Conservation (phyloP, 2,888 invertebrate genomes). For the Plagiodera versicolora region DNA sequence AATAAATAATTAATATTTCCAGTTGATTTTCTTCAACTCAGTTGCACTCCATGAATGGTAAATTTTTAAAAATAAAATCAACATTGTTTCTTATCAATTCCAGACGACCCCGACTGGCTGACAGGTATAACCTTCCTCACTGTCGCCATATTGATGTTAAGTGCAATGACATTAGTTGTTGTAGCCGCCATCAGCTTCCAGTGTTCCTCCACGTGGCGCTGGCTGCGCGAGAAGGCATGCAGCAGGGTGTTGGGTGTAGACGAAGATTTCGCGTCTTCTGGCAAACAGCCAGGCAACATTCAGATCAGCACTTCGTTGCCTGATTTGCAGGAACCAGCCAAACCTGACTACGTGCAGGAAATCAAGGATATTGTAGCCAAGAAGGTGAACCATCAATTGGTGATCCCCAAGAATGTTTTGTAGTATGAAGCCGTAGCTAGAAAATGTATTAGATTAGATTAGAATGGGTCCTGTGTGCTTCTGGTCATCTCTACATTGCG, state of each 20-base stretch:
- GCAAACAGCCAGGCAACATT: conserved; percentile 68
- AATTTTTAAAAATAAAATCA: too few relatives aligned
- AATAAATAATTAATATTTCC: too few relatives aligned
- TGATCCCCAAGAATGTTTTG: too few relatives aligned
- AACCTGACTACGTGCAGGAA: conserved; percentile 73
- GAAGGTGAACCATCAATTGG: too few relatives aligned
- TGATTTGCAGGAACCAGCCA: conserved; percentile 69
- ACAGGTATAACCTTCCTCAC: conserved; percentile 49
- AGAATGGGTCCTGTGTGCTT: too few relatives aligned
- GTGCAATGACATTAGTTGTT: conserved; percentile 63
- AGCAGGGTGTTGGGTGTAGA: conserved; percentile 41
- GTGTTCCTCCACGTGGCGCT: conserved; percentile 73
- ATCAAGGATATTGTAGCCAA: conserved; percentile 68
- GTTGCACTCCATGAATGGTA: too few relatives aligned
- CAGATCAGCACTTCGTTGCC: conserved; percentile 77
- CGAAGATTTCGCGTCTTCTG: conserved; percentile 49
- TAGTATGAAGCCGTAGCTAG: too few relatives aligned
- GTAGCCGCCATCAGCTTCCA: conserved; percentile 73
- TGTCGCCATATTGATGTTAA: conserved; percentile 48
- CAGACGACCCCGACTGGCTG: conserved; percentile 51
- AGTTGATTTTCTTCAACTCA: too few relatives aligned
- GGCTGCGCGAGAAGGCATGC: conserved; percentile 64
- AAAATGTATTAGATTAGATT: too few relatives aligned
- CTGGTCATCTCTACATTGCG: too few relatives aligned
- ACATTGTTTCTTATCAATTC: conserved; percentile 27